Evolutionary conservation across 2,888 invertebrate genomes (phyloP).

Genomic region (Lasioglossum leucozonium): DNA sequence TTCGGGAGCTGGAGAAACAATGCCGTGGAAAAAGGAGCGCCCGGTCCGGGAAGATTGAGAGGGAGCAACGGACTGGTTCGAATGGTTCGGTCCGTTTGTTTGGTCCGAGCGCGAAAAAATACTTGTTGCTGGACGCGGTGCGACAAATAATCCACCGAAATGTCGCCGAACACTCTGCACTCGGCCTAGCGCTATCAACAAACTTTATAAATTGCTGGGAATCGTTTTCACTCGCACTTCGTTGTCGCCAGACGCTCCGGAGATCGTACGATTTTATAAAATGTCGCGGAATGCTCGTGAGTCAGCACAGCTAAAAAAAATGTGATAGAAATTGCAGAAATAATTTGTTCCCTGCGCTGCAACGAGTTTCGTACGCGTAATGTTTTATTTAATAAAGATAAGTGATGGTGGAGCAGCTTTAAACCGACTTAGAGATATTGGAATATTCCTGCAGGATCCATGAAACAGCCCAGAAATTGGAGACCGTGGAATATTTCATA

Average conservation of each 20-base stretch:
- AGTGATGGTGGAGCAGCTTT: not conserved
- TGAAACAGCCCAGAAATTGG: not conserved
- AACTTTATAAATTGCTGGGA: too few relatives aligned
- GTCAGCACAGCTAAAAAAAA: too few relatives aligned
- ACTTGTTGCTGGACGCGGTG: conserved; percentile 47
- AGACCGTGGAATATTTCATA: not conserved
- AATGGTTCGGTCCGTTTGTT: not conserved
- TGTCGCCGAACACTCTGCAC: not conserved
- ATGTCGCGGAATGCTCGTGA: not conserved
- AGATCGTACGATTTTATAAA: not conserved
- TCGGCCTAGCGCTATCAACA: too few relatives aligned
- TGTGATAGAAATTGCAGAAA: too few relatives aligned
- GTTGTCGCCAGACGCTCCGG: not conserved
- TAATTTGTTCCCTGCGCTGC: too few relatives aligned
- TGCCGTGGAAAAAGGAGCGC: conserved; percentile 32
- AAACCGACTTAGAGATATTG: not conserved
- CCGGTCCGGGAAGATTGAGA: conserved; percentile 38
- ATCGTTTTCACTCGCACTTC: not conserved
- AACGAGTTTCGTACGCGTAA: not conserved
- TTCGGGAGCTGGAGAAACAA: conserved; percentile 61
- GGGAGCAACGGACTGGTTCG: conserved; percentile 1
- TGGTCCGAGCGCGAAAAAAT: conserved; percentile 24
- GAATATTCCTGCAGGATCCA: not conserved
- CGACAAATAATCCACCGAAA: not conserved
- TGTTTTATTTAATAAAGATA: not conserved